These are phyloP conservation scores for Formicarius rufipectus DNA, from an alignment of 2,113 vertebrate genomes.

Conservation along the genomic window DNA sequence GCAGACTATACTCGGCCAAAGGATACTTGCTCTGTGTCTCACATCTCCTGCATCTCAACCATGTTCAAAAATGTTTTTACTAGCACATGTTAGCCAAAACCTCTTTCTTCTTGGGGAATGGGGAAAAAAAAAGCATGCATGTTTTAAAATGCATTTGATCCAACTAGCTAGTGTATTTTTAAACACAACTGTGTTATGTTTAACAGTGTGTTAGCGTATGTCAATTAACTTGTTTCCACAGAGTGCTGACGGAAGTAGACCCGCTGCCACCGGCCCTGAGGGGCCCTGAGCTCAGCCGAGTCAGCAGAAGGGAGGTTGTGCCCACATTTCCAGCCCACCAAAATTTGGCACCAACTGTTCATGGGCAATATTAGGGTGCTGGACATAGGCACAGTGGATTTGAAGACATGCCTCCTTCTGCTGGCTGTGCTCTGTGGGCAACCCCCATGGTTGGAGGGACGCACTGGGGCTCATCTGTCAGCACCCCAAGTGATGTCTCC, in stretches of 20 bases:
- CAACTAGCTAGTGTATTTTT: conserved; percentile 22
- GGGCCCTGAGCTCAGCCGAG: neutral
- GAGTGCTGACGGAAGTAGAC: conserved; percentile 37
- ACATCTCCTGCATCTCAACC: neutral
- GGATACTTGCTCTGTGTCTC: neutral
- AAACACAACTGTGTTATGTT: conserved; percentile 44
- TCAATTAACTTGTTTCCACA: conserved; percentile 31
- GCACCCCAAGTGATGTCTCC: neutral
- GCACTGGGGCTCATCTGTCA: neutral
- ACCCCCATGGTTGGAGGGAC: rapidly evolving
- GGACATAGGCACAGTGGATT: rapidly evolving
- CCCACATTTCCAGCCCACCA: neutral
- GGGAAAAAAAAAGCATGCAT: neutral
- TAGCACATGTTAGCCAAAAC: neutral
- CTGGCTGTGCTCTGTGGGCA: neutral
- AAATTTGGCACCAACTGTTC: neutral
- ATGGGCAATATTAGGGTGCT: neutral
- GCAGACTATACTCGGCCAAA: neutral
- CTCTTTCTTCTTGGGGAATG: neutral
- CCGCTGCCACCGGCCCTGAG: rapidly evolving
- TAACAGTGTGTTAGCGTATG: conserved; percentile 46
- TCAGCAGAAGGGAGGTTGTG: neutral
- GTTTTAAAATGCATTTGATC: conserved; percentile 55
- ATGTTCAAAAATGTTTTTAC: neutral
- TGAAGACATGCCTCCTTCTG: neutral